These are phyloP conservation scores for Corythoichthys intestinalis DNA, from an alignment of 2,113 vertebrate species.

Conservation along the genomic window DNA sequence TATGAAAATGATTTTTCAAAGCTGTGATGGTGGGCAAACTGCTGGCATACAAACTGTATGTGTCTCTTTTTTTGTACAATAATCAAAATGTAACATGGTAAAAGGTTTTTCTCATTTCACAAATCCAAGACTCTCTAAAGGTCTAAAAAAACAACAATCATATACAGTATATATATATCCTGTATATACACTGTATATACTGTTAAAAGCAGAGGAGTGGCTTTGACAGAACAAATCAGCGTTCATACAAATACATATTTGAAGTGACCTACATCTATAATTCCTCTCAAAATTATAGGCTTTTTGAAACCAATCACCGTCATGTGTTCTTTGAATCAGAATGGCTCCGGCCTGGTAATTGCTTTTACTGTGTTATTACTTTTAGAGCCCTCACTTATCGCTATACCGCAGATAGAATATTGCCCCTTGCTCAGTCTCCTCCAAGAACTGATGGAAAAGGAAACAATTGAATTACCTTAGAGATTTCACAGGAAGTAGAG, in stretches of 20 bases:
- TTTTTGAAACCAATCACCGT: constrained; percentile 57
- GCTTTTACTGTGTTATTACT: constrained; percentile 70
- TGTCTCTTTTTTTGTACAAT: constrained; percentile 4
- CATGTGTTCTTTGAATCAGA: constrained; percentile 56
- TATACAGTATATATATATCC: too few species aligned
- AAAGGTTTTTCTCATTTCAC: background rate
- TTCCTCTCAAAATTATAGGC: constrained; percentile 43
- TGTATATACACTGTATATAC: background rate
- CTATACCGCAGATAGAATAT: constrained; percentile 60
- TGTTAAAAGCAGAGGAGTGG: constrained; percentile 7
- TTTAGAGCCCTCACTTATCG: constrained; percentile 70
- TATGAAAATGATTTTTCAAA: constrained; percentile 28
- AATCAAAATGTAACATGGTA: background rate
- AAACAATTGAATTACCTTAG: constrained; percentile 65
- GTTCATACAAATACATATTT: constrained; percentile 26
- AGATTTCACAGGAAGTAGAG: constrained; percentile 53
- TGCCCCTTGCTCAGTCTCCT: constrained; percentile 49
- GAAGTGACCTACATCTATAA: constrained; percentile 42
- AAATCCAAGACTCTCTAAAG: background rate
- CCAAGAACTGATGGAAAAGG: constrained; percentile 59
- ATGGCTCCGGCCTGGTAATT: constrained; percentile 63
- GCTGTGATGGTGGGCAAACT: constrained; percentile 32
- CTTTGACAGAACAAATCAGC: constrained; percentile 8
- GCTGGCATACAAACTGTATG: constrained; percentile 34
- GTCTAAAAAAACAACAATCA: background rate